These are phyloP conservation scores for Chalcis sispes DNA, from an alignment of 2,888 invertebrate genomes.

Conservation along the genomic window DNA sequence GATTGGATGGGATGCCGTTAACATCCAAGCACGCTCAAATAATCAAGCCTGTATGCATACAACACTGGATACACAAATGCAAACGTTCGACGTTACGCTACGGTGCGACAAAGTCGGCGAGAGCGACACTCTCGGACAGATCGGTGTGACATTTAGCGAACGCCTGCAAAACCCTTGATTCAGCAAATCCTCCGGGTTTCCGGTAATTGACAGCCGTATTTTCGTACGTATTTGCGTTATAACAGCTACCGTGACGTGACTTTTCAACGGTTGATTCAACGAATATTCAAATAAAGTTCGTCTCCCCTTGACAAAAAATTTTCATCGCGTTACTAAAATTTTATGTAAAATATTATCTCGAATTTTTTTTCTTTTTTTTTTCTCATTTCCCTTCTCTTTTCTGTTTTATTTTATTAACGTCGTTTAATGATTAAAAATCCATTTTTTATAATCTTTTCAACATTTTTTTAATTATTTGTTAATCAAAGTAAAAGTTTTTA, in stretches of 20 bases:
- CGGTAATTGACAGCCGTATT: slow-evolving; percentile 69
- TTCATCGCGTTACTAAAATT: no score
- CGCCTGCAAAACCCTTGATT: slow-evolving; percentile 66
- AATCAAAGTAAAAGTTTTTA: no score
- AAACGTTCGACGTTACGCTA: slow-evolving; percentile 5
- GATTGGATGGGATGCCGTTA: not conserved
- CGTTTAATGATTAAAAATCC: no score
- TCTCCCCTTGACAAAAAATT: no score
- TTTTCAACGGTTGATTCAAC: slow-evolving; percentile 2
- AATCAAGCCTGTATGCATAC: slow-evolving; percentile 16
- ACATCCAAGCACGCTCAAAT: not conserved
- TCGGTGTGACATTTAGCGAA: slow-evolving; percentile 65
- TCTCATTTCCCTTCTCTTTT: slow-evolving; percentile 42
- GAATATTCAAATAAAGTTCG: slow-evolving; percentile 16
- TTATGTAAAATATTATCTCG: not conserved
- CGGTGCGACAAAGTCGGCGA: slow-evolving; percentile 20
- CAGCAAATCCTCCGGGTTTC: slow-evolving; percentile 67
- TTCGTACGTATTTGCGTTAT: slow-evolving; percentile 53
- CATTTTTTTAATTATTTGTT: no score
- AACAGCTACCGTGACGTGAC: slow-evolving; percentile 35
- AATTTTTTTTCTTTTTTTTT: slow-evolving; percentile 55
- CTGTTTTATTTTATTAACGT: no score
- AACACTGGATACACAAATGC: slow-evolving; percentile 25
- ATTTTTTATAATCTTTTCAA: no score
- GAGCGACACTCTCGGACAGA: slow-evolving; percentile 54